Conservation (phyloP, 2,888 invertebrate species). For the Xestoiulus laeticollis region DNA sequence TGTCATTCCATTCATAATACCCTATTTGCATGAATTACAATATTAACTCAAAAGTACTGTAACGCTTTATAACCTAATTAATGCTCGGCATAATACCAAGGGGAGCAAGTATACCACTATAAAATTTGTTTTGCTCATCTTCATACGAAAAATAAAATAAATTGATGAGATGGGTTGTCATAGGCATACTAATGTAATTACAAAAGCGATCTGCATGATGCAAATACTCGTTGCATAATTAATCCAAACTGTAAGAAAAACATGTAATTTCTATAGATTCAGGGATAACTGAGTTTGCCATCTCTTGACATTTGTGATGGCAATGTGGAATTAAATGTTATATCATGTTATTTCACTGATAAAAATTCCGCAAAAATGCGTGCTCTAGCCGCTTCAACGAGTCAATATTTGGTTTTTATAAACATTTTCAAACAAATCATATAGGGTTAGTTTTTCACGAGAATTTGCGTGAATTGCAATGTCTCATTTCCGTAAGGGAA, state of each 20-base stretch:
- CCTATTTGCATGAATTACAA: neutral
- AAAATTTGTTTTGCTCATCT: neutral
- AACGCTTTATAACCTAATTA: neutral
- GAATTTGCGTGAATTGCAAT: neutral
- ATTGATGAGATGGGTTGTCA: too few species aligned
- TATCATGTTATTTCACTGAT: too few species aligned
- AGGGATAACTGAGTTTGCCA: too few species aligned
- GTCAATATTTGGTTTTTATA: neutral
- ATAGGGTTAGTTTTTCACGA: neutral
- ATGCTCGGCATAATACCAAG: neutral
- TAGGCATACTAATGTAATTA: too few species aligned
- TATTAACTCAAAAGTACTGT: neutral
- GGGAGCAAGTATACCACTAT: neutral
- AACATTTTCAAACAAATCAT: neutral
- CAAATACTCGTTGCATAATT: too few species aligned
- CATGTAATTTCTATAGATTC: too few species aligned
- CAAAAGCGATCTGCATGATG: too few species aligned
- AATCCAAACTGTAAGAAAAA: too few species aligned
- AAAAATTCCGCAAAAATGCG: too few species aligned
- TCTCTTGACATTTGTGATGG: too few species aligned
- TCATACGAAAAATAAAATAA: neutral
- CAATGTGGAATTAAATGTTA: too few species aligned
- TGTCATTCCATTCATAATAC: neutral
- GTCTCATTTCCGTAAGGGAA: neutral
- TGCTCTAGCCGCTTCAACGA: neutral